Conservation (phyloP, 2,113 vertebrate species). For the Trogon surrucura region DNA sequence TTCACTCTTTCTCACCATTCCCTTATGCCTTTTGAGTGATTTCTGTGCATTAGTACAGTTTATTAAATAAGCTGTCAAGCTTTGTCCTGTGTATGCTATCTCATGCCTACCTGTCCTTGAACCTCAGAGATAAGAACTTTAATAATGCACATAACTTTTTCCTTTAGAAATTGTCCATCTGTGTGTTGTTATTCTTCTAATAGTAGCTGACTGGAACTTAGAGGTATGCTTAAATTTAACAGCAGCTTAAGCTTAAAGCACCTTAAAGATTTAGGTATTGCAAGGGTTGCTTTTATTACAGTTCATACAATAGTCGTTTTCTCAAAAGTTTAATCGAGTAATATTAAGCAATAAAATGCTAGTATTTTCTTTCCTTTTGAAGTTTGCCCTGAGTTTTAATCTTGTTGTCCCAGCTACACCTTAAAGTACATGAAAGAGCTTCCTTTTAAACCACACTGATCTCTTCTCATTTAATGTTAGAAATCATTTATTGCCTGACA, state of each 20-base stretch:
- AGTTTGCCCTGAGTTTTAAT: not conserved
- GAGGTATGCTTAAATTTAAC: not conserved
- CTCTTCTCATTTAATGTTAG: not conserved
- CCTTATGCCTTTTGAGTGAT: not conserved
- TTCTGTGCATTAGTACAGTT: not conserved
- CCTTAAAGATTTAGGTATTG: not conserved
- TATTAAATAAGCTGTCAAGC: not conserved
- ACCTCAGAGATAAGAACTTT: not conserved
- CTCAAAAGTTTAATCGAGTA: not conserved
- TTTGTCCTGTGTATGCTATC: not conserved
- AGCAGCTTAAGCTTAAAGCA: not conserved
- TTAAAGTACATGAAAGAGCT: not conserved
- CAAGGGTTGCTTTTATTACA: not conserved
- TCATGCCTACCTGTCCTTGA: not conserved
- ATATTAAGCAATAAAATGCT: not conserved
- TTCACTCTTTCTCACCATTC: not conserved
- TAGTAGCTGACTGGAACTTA: not conserved
- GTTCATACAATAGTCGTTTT: not conserved
- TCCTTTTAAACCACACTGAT: not conserved
- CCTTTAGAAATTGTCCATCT: not conserved
- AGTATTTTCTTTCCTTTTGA: not conserved
- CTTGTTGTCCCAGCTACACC: not conserved
- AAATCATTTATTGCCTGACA: not conserved
- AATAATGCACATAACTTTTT: not conserved
- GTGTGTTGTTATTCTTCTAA: not conserved